These are phyloP conservation scores for Crossoptilon crossoptilon DNA, from an alignment of 2,797 vertebrate species.

Conservation along the genomic window DNA sequence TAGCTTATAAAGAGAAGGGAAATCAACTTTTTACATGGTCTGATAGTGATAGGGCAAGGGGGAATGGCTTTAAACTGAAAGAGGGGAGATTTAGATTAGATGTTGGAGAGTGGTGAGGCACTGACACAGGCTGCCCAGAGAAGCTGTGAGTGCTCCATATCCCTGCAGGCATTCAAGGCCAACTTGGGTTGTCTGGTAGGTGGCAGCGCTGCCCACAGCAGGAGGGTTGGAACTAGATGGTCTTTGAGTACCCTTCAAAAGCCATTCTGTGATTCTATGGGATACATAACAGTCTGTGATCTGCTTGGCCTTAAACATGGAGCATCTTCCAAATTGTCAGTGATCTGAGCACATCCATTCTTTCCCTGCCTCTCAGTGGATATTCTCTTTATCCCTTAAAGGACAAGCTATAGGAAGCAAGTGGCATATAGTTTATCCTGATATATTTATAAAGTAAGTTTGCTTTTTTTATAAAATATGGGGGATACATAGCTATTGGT, in stretches of 20 bases:
- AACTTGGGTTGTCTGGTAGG: not conserved
- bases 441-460: not conserved
- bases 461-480: not conserved
- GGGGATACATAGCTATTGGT: not conserved
- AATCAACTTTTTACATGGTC: no score
- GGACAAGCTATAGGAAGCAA: not conserved
- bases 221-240: not conserved
- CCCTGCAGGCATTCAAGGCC: no score
- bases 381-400: not conserved
- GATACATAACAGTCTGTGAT: not conserved
- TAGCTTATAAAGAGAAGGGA: no score
- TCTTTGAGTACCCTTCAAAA: not conserved
- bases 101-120: no score
- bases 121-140: no score
- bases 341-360: not conserved
- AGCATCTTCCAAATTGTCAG: not conserved
- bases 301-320: not conserved
- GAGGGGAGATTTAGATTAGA: no score
- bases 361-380: fast-evolving
- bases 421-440: not conserved
- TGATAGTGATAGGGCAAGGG: no score
- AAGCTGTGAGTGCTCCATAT: no score
- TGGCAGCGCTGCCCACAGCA: not conserved
- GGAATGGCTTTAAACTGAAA: no score
- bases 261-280: not conserved